These are phyloP conservation scores for Magallana nippona DNA, from an alignment of 2,888 invertebrate species.

Conservation along the genomic window DNA sequence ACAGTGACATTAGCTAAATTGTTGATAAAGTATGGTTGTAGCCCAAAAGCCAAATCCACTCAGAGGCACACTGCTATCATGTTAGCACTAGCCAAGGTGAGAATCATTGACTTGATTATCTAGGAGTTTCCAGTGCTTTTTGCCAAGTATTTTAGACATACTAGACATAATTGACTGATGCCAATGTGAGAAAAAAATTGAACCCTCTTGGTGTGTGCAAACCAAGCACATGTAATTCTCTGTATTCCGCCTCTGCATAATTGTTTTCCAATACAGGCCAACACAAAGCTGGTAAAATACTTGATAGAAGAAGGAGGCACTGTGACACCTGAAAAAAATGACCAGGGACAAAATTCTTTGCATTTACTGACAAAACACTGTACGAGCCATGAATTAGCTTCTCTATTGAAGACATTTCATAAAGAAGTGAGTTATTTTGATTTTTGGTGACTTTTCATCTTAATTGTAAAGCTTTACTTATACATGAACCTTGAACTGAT, in stretches of 20 bases:
- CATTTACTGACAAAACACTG: constrained; percentile 79
- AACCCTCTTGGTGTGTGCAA: neutral
- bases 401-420: constrained; percentile 69
- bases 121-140: neutral
- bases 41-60: constrained; percentile 73
- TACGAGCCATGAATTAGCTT: constrained; percentile 68
- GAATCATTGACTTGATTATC: neutral
- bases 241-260: too few relatives aligned
- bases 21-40: constrained; percentile 77
- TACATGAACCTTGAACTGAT: too few relatives aligned
- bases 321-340: constrained; percentile 76
- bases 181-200: neutral
- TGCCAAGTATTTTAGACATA: too few relatives aligned
- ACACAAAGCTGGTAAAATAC: constrained; percentile 76
- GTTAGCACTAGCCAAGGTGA: constrained; percentile 78
- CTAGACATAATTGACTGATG: too few relatives aligned
- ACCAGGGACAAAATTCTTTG: constrained; percentile 76
- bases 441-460: neutral
- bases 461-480: too few relatives aligned
- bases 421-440: constrained; percentile 63
- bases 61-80: constrained; percentile 78
- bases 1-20: constrained; percentile 77
- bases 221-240: neutral
- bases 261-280: constrained; percentile 62
- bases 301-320: constrained; percentile 77